Percentiles rank a stretch among this genome's conserved stretches.
These are phyloP conservation scores for Poecile montanus DNA, from an alignment of 2,797 vertebrate species.

Conservation along the genomic window DNA sequence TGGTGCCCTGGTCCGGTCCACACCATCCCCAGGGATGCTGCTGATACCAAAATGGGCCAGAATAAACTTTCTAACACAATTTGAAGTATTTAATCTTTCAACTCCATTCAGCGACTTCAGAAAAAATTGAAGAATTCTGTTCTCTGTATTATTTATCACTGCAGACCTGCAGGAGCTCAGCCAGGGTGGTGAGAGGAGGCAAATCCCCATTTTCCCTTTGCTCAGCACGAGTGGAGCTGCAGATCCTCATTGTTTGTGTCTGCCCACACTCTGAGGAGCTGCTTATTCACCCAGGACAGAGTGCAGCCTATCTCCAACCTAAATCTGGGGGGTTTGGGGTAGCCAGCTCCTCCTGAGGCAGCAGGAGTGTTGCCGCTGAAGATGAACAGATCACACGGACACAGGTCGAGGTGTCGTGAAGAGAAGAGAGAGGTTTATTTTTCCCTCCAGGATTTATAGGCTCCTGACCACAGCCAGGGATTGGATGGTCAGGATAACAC, in stretches of 20 bases:
- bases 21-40: not conserved
- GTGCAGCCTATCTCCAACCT: no score
- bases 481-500: no score
- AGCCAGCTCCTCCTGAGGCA: accelerated
- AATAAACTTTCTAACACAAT: not conserved
- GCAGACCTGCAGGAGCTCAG: not conserved
- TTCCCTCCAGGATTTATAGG: no score
- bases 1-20: not conserved
- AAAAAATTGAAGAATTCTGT: accelerated
- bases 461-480: no score
- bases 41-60: not conserved
- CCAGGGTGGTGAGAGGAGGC: not conserved
- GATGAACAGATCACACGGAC: no score
- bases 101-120: not conserved
- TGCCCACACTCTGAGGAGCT: not conserved
- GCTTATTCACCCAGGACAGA: not conserved
- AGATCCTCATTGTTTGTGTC: accelerated
- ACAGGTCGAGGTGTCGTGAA: no score
- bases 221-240: not conserved
- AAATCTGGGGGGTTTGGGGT: not conserved
- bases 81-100: not conserved
- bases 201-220: accelerated
- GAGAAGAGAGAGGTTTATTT: no score
- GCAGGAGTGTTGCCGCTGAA: not conserved
- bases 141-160: not conserved